Base-by-base conservation (phyloP, 1,140 invertebrate species). In the Brachionus koreanus region DNA sequence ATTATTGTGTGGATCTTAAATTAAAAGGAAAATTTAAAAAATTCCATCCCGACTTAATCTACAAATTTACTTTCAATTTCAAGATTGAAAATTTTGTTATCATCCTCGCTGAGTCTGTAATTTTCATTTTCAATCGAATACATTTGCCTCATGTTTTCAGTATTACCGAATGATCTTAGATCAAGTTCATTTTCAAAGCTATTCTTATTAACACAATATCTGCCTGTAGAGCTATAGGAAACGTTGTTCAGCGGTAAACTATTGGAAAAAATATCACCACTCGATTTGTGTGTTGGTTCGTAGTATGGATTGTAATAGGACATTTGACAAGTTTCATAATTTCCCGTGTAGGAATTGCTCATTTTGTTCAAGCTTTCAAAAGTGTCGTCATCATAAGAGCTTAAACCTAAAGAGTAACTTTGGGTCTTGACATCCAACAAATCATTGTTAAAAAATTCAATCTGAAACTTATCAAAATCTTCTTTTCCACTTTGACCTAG, bases 81-180 rank as follows among this genome's bases (percentile, higher is more conserved):
- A 5, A 74, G 42, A 46, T 74, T 74, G 33, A 74, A 74, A 19
- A 74, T 74, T 46, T 74, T 74, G 25, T 74, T 74, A 74, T 74
- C 69, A 25, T 74, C 69, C 12, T 74, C 69, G 13, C 10, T 6
- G 3, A 29, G n/a, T 7, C n/a, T 74, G 19, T 46, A 19, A 46
- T 46, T 74, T 74, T 74, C 69, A 46, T 25, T 46, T 46, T 74
- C 39, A 23, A 23, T 74, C 12, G 7, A 23, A 46, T 13, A 10
- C 9, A 25, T 74, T 25, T 0, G 33, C 19, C 65, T 69, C 3
- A 69, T 39, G 3, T 16, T 9, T 69, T 69, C 65, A 12, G 4
- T n/a, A 6, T 39, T 39, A 69, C 5, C 37, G 6, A n/a, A 10
- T 37, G n/a, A 35, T 69, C 65, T 69, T 9, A 19, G 6, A 39